phyloP scores from a whole-genome alignment of 1,140 invertebrate species.

The Ruditapes philippinarum region DNA sequence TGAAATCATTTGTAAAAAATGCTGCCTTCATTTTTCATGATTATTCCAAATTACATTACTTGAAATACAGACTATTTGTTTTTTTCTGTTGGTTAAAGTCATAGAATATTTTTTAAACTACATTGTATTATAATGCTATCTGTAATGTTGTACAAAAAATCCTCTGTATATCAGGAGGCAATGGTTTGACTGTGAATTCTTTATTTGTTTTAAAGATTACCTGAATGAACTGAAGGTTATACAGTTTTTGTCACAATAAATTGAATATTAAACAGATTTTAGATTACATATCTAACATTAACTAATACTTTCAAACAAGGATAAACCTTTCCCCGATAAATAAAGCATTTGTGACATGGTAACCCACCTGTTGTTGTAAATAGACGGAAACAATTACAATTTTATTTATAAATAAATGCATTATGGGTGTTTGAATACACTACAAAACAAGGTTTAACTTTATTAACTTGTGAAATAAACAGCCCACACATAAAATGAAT shows the following conservation, averaged over 20 bases:
- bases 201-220: neutral
- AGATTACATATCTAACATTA: conserved; percentile 1
- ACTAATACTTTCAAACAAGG: neutral
- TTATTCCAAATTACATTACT: too few species aligned
- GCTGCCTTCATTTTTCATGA: too few species aligned
- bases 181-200: neutral
- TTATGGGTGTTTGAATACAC: neutral
- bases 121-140: too few species aligned
- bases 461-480: too few species aligned
- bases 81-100: too few species aligned
- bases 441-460: neutral
- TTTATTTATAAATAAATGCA: neutral
- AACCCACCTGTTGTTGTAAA: neutral
- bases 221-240: neutral
- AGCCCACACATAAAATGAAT: too few species aligned
- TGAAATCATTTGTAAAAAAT: too few species aligned
- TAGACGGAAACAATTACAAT: neutral
- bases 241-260: neutral
- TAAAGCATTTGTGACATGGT: conserved; percentile 9
- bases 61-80: too few species aligned
- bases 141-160: too few species aligned
- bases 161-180: too few species aligned
- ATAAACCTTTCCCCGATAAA: neutral
- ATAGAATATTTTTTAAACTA: too few species aligned
- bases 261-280: neutral